phyloP scores from a whole-genome alignment of 1,140 invertebrate species.

The Aplysia californica region DNA sequence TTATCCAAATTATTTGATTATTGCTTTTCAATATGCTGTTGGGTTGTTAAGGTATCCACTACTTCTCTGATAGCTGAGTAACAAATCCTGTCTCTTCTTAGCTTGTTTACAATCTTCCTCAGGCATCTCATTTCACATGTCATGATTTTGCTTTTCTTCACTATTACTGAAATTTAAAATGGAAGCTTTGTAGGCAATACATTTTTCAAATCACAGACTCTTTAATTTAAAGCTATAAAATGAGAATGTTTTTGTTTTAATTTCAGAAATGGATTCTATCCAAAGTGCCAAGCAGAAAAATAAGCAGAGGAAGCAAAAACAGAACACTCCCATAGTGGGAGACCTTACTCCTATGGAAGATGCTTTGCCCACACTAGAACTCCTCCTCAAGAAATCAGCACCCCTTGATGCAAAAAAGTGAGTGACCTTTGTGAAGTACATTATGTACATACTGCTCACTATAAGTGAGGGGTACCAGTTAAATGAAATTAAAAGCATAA shows the following conservation, averaged over 20 bases:
- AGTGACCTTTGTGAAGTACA: no score
- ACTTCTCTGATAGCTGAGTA: no score
- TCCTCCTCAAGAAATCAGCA: conserved; percentile 52
- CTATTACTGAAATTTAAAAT: neutral
- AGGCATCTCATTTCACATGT: neutral
- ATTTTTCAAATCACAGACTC: no score
- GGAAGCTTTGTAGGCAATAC: neutral
- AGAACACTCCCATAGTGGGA: conserved; percentile 57
- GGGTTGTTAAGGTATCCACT: no score
- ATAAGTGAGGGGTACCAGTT: no score
- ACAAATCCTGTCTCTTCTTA: neutral
- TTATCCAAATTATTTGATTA: no score
- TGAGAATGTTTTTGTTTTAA: conserved; percentile 1
- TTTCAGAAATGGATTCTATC: conserved; percentile 52
- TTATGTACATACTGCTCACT: no score
- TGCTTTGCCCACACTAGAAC: conserved; percentile 59
- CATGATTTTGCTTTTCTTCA: neutral
- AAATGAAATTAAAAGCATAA: no score
- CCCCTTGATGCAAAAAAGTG: no score
- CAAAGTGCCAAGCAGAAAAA: conserved; percentile 47
- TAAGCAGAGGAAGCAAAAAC: conserved; percentile 54
- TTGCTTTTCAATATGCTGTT: no score
- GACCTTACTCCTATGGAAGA: conserved; percentile 57
- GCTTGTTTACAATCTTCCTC: neutral
- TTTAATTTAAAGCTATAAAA: no score